Evolutionary conservation across 2,888 invertebrate species (phyloP), one percentile per base, ranked within the genome.

Genomic region (Agriopis marginaria): DNA sequence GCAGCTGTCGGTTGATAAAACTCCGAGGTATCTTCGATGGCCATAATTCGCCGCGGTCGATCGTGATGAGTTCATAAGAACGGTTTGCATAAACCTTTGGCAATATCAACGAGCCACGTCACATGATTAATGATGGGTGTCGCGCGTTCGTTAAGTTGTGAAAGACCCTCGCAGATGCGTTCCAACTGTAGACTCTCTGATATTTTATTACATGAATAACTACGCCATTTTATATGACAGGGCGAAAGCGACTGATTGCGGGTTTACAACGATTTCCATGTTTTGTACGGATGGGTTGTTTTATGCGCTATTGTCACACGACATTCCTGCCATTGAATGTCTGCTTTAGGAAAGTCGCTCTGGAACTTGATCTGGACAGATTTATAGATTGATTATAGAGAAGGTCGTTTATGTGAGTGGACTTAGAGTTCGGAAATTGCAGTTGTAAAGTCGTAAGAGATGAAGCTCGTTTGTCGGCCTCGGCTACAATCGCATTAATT

Each of bases 401-500:
- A 66, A 61, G 66, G 66, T 64, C 59, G 72, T 71, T 70, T 71
- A 63, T 61, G 67, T 60, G 70, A 71, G 66, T 62, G 72, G 63
- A 56, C 63, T 63, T 63, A 50, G 55, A 66, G 65, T 60, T 70
- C 23, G 68, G 67, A 69, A 63, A 66, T 69, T 66, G 63, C 53
- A 61, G 66, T 63, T 66, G 58, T 68, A 60, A 67, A 79, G 79
- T 69, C 39, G 56, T 81, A 77, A 77, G 74, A 77, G 80, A 79
- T 79, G 80, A 79, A 82, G 79, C 82, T 86, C 84, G 85, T 86
- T 88, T 85, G 85, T 84, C 84, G 77, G 83, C 75, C 79, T 81
- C 32, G 82, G 79, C 88, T 90, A 86, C 91, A 92, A 92, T 91
- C 86, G 88, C 88, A 92, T 92, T 92, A 93, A 91, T 91, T 91